Conservation (phyloP, 2,888 invertebrate species). For the Drosophila colorata region DNA sequence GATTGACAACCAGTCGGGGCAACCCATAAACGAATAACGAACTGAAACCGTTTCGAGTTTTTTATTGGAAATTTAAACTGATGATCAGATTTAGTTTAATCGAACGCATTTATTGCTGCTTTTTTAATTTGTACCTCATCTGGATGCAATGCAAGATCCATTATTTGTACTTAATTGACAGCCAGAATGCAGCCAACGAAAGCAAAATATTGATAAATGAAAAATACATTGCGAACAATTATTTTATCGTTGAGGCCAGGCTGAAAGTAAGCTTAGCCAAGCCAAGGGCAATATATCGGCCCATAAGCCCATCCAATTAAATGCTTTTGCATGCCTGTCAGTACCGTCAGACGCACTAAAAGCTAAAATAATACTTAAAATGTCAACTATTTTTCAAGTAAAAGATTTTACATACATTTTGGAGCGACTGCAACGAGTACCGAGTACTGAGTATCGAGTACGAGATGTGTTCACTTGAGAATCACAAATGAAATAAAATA, state of each 20-base stretch:
- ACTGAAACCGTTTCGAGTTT: background rate
- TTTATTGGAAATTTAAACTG: background rate
- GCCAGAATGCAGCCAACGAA: conserved; percentile 27
- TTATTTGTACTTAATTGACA: conserved; percentile 54
- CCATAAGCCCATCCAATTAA: conserved; percentile 68
- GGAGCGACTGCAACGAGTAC: conserved; percentile 16
- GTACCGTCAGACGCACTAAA: conserved; percentile 61
- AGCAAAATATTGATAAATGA: conserved; percentile 39
- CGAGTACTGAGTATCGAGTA: conserved; percentile 16
- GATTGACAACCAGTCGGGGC: conserved; percentile 34
- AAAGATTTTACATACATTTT: conserved; percentile 39
- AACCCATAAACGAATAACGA: background rate
- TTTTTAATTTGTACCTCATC: conserved; percentile 5
- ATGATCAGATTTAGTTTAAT: background rate
- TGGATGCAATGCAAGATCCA: conserved; percentile 18
- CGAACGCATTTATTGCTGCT: background rate
- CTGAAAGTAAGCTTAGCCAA: conserved; percentile 4
- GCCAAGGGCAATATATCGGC: conserved; percentile 31
- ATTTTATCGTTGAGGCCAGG: conserved; percentile 33
- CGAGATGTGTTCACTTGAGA: conserved; percentile 60
- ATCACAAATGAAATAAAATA: conserved; percentile 73
- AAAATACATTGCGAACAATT: conserved; percentile 37
- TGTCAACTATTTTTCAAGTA: conserved; percentile 69
- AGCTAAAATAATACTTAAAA: conserved; percentile 63
- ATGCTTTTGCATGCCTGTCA: conserved; percentile 76